Evolutionary conservation across 2,797 vertebrate genomes (phyloP), one percentile per base, ranked within the genome.

Genomic region (Simalia tracyae): DNA sequence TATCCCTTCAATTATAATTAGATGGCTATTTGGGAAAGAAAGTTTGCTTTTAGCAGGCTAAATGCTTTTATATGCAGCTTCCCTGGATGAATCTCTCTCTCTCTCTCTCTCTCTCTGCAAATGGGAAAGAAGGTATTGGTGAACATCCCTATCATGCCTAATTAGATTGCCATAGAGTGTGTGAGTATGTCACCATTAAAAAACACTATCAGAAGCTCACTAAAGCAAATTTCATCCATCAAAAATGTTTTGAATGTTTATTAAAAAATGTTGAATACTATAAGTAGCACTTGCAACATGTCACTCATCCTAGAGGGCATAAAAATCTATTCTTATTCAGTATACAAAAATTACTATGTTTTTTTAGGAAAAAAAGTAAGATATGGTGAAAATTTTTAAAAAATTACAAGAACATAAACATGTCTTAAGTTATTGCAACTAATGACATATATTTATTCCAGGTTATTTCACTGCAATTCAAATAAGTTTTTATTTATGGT

Each of bases 381-480:
- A 42, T 19, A 76, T 76, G 7, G 17, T 42, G 17, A 42, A 76
- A 76, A 76, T 36, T 36, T 36, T 36, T 36, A 72, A 72, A 59
- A 72, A 72, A 72, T 9, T 19, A 36, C 17, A 22, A 42, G 17
- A 42, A 76, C 19, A 76, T 76, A 76, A 76, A 76, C 7, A 17
- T 31, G n/a, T 72, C 36, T 72, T 36, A 72, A 19, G 6, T 72
- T 72, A 72, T 72, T 72, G 31, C 31, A 12, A 64, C 17, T 61
- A 50, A 36, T 60, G 15, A 0, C 9, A 42, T 76, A 88, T 8
- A 46, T 90, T 28, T 5, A 31, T 17, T 59, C 31, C 76, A 86
- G 28, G 22, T 84, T 93, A 95, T 66, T 76, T 92, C 56, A 36
- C 54, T 87, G 5, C 68, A 93, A 95, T 60, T 92, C 42, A 59